Conservation (phyloP, 2,113 vertebrate genomes). For the Calyptomena viridis region DNA sequence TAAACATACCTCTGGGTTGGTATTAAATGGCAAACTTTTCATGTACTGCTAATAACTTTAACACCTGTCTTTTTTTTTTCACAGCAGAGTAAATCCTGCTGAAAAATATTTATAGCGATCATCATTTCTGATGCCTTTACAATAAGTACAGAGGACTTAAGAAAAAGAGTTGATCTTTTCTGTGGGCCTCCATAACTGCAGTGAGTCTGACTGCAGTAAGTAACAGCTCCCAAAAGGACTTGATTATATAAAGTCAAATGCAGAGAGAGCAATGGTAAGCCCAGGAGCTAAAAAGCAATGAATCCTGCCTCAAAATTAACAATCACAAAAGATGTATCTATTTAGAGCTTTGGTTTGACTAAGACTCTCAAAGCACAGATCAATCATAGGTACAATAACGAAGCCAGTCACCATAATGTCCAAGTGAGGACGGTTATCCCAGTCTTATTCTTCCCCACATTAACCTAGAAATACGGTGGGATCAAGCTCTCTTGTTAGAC, state of each 20-base stretch:
- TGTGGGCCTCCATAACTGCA: slow-evolving; percentile 13
- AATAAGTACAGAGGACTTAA: slow-evolving; percentile 50
- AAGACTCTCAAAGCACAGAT: slow-evolving; percentile 39
- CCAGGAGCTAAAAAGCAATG: neutral
- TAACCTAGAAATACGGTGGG: neutral
- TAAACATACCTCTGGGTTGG: slow-evolving; percentile 55
- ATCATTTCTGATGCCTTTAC: slow-evolving; percentile 41
- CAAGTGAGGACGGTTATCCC: slow-evolving; percentile 18
- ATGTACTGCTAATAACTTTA: slow-evolving; percentile 52
- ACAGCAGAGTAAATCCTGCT: slow-evolving; percentile 27
- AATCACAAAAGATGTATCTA: slow-evolving; percentile 42
- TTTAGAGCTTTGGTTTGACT: slow-evolving; percentile 58
- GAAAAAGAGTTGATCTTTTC: slow-evolving; percentile 44
- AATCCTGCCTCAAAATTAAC: slow-evolving; percentile 52
- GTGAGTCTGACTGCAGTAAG: slow-evolving; percentile 27
- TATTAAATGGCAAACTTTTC: slow-evolving; percentile 58
- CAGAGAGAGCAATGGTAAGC: slow-evolving; percentile 31
- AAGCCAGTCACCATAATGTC: slow-evolving; percentile 14
- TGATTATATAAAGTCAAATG: slow-evolving; percentile 34
- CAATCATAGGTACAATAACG: neutral
- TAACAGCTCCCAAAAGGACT: slow-evolving; percentile 38
- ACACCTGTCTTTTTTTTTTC: neutral
- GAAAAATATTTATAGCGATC: slow-evolving; percentile 57
- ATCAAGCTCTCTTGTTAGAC: slow-evolving; percentile 31
- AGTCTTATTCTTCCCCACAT: slow-evolving; percentile 5